Base-by-base conservation (phyloP, 2,797 vertebrate species). In the Percopsis omiscomaycus region DNA sequence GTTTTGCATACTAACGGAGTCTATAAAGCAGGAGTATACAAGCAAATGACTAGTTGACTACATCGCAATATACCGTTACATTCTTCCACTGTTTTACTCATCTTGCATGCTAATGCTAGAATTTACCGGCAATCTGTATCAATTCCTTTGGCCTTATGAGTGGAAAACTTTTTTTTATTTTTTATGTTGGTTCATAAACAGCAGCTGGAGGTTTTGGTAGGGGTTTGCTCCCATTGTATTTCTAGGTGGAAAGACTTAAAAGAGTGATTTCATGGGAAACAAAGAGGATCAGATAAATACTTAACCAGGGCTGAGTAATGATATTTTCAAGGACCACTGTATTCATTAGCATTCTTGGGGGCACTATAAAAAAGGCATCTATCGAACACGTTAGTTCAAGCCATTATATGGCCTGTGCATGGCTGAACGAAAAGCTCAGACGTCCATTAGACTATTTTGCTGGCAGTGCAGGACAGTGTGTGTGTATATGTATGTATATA, bases 1-100 rank as follows among this genome's bases (percentile, higher is more conserved):
- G 69, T 80, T 66, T 83, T 73, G 74, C 70, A 71, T 74, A 58
- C 59, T 68, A 46, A 46, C 27, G 73, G 67, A 50, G 5, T 58
- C 65, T 45, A 55, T 28, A 32, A 32, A 16, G 51, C 22, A 22
- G 10, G 5, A 29, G 11, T 28, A 54, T 37, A 6, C 9, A 37
- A 9, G 37, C 5, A 37, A 37, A 37, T 37, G 0, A 37, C 37
- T n/a, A n/a, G n/a, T n/a, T n/a, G n/a, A n/a, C n/a, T n/a, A n/a
- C n/a, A n/a, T n/a, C n/a, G n/a, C n/a, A n/a, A n/a, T n/a, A n/a
- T n/a, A n/a, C n/a, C n/a, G n/a, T 9, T 37, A 37, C 6, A 37
- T 37, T 9, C 37, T 37, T 37, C 9, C 37, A 37, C 37, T 0
- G 6, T 37, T 37, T 37, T 37, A 37, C 37, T 37, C 37, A 0